Evolutionary conservation across 2,888 invertebrate species (phyloP), one percentile per base, ranked within the genome.

Genomic region (Caenorhabditis angaria): DNA sequence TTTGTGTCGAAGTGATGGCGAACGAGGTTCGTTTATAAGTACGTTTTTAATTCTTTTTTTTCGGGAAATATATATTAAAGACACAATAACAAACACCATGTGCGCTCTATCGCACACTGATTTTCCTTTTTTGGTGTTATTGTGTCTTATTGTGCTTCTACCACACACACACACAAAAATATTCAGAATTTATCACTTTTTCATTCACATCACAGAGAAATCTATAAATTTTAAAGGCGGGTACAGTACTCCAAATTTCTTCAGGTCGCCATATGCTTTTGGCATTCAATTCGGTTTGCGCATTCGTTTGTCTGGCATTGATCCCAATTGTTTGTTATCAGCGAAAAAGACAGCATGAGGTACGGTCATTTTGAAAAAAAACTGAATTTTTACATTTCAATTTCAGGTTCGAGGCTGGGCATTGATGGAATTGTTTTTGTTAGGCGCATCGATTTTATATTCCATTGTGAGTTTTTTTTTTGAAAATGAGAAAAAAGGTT

Each of bases 371-470:
- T 8, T 3, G 41, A 58, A 25, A 24, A 41, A 41, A 14, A 14
- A 41, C 2, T 41, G 18, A 41, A 41, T 5, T 14, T 22, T 22
- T 58, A 54, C 14, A 25, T 27, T 6, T 48, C 5, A 48, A 28
- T 35, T 61, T 22, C 56, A 79, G 61, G 78, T 79, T 8, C 77
- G 87, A 14, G 87, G 87, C 22, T 87, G 87, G 87, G 87, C 87
- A n/a, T 70, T 87, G 3, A 87, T 87, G 83, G 87, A 87, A 78
- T 71, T 87, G 8, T 86, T 88, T 56, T 79, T 87, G 12, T 57
- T 83, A 53, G 87, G 87, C 10, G 87, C 87, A 32, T 78, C 79
- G 18, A 78, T 85, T 18, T 78, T 87, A 51, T 87, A 87, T 66
- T 77, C 81, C 12, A 87, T 87, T 51, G 87, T 87, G 61, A 67